Percentiles rank a stretch among this genome's conserved stretches.
These are phyloP conservation scores for Cydia pomonella DNA, from an alignment of 1,140 invertebrate species.

Conservation along the genomic window DNA sequence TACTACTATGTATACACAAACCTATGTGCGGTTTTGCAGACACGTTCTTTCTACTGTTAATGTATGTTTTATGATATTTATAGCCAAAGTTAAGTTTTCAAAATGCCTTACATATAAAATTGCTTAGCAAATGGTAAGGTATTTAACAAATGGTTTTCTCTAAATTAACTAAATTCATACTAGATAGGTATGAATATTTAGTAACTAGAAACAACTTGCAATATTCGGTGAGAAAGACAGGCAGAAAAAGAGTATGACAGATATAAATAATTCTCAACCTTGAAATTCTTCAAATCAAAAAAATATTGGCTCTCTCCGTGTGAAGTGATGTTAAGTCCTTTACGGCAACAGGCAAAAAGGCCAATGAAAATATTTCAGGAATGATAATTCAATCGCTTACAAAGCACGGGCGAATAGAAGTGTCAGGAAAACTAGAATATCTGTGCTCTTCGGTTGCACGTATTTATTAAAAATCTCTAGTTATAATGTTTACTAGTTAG, in stretches of 20 bases:
- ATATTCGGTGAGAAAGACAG: neutral
- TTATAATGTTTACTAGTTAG: neutral
- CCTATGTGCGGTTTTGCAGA: too few relatives aligned
- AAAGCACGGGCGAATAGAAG: neutral
- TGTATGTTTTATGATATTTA: too few relatives aligned
- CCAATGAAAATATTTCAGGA: constrained; percentile 45
- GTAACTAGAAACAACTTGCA: neutral
- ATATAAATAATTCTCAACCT: neutral
- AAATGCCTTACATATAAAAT: too few relatives aligned
- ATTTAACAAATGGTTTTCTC: too few relatives aligned
- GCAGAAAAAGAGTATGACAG: neutral
- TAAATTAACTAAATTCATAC: too few relatives aligned
- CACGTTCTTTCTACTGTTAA: too few relatives aligned
- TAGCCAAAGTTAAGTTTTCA: too few relatives aligned
- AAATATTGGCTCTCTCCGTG: neutral
- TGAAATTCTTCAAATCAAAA: neutral
- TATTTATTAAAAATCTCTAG: too few relatives aligned
- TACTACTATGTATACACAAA: too few relatives aligned
- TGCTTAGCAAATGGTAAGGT: too few relatives aligned
- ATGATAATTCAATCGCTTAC: neutral
- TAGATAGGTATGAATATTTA: too few relatives aligned
- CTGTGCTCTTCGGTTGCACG: neutral
- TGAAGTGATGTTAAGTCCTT: constrained; percentile 34
- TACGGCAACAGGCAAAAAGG: constrained; percentile 34
- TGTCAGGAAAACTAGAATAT: neutral